Evolutionary conservation across 53 echinoderm and acorn worm genomes (phyloP).

Genomic region (Actinopyga echinites): DNA sequence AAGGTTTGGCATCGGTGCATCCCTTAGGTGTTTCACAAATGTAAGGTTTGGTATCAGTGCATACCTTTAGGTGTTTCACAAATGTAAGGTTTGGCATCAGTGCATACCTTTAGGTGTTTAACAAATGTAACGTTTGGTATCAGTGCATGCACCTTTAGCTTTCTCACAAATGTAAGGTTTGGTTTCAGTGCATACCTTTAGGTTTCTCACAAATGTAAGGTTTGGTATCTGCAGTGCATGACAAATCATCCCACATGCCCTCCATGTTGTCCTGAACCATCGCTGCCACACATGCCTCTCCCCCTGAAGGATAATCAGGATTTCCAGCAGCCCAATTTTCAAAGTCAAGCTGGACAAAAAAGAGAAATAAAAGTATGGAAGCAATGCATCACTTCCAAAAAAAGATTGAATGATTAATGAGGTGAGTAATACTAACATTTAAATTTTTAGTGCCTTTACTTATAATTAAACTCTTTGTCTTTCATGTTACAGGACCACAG

Average conservation of each 20-base stretch:
- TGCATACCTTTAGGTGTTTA: no score
- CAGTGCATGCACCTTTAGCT: background rate
- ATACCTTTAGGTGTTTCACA: no score
- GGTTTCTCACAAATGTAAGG: slow-evolving; percentile 55
- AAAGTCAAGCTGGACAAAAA: slow-evolving; percentile 51
- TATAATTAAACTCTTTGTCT: no score
- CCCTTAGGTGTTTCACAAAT: no score
- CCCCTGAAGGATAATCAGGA: slow-evolving; percentile 50
- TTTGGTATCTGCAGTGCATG: slow-evolving; percentile 28
- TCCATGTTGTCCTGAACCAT: background rate
- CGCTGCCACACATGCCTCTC: slow-evolving; percentile 64
- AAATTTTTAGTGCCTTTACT: no score
- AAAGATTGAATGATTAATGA: no score
- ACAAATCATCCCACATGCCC: slow-evolving; percentile 62
- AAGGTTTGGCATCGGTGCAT: no score
- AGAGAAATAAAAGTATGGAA: background rate
- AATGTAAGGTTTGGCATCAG: no score
- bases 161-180: background rate
- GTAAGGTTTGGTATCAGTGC: no score
- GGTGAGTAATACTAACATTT: no score
- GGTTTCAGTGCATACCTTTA: slow-evolving; percentile 43
- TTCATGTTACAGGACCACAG: no score
- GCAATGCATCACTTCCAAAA: no score
- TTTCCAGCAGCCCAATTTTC: slow-evolving; percentile 58
- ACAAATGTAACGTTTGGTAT: background rate